A percentile compares a stretch with the other conserved stretches of the same genome.
These are phyloP conservation scores for Seriola rivoliana DNA, from an alignment of 2,113 vertebrate genomes.

Conservation along the genomic window DNA sequence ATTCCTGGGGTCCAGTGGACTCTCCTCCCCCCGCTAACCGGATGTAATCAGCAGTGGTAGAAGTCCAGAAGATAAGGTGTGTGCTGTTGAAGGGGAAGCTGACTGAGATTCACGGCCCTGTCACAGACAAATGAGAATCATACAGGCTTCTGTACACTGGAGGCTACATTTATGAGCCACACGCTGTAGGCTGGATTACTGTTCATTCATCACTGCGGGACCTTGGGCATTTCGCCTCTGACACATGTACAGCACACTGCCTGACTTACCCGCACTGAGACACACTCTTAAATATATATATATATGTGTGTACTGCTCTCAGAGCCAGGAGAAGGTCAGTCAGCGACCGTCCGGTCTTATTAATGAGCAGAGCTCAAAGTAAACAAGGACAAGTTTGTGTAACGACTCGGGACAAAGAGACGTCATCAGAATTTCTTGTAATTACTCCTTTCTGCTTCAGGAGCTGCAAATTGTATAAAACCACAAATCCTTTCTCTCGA, in stretches of 20 bases:
- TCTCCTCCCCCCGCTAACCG: not conserved
- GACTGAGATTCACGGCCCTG: constrained; percentile 48
- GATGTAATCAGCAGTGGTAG: constrained; percentile 40
- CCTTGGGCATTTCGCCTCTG: constrained; percentile 52
- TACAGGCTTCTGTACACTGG: constrained; percentile 32
- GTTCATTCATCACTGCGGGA: constrained; percentile 69
- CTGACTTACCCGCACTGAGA: constrained; percentile 7
- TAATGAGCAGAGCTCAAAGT: constrained; percentile 59
- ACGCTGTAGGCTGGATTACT: constrained; percentile 41
- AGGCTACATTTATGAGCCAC: constrained; percentile 59
- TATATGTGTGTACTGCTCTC: constrained; percentile 11
- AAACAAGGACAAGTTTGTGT: constrained; percentile 61
- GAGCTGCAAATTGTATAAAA: not conserved
- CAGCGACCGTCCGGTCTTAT: constrained; percentile 46
- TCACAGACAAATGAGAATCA: constrained; percentile 50
- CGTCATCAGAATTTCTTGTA: not conserved
- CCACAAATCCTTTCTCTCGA: not conserved
- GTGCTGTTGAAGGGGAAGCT: constrained; percentile 57
- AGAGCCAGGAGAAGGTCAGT: constrained; percentile 51
- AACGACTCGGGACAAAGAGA: constrained; percentile 44
- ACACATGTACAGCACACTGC: constrained; percentile 12
- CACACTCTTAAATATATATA: not conserved
- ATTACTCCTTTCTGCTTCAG: constrained; percentile 13
- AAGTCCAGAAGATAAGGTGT: constrained; percentile 46
- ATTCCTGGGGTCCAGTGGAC: not conserved